phyloP scores from a whole-genome alignment of 1,140 invertebrate species.

The Drosophila elegans region DNA sequence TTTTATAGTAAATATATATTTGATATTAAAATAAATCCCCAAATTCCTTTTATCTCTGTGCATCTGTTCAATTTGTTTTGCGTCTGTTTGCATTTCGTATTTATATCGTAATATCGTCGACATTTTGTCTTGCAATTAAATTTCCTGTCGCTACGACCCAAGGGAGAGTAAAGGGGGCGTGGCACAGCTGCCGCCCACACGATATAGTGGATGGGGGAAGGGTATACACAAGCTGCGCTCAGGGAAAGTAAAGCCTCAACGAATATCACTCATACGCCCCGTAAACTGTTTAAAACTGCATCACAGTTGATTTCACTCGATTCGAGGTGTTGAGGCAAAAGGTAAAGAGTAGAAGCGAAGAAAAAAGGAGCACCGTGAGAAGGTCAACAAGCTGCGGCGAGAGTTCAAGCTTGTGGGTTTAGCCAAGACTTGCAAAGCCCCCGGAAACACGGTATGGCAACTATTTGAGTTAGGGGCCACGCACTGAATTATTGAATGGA shows the following conservation, averaged over 20 bases:
- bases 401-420: slow-evolving; percentile 63
- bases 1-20: too few species aligned
- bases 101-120: slow-evolving; percentile 69
- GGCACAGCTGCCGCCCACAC: neutral
- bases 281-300: slow-evolving; percentile 80
- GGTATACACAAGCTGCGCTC: neutral
- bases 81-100: slow-evolving; percentile 57
- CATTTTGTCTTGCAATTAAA: slow-evolving; percentile 79
- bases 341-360: neutral
- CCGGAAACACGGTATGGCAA: slow-evolving; percentile 8
- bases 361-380: neutral
- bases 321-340: slow-evolving; percentile 60
- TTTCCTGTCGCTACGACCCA: slow-evolving; percentile 41
- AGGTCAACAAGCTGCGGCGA: slow-evolving; percentile 40
- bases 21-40: too few species aligned
- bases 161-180: slow-evolving; percentile 7
- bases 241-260: slow-evolving; percentile 20
- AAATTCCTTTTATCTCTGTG: neutral
- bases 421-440: slow-evolving; percentile 56
- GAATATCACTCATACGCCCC: slow-evolving; percentile 77
- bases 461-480: slow-evolving; percentile 52
- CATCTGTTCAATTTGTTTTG: slow-evolving; percentile 3
- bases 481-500: slow-evolving; percentile 68
- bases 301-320: slow-evolving; percentile 73
- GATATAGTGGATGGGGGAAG: neutral